These are phyloP conservation scores for Acanthopagrus latus DNA, from an alignment of 2,797 vertebrate species.

Conservation along the genomic window DNA sequence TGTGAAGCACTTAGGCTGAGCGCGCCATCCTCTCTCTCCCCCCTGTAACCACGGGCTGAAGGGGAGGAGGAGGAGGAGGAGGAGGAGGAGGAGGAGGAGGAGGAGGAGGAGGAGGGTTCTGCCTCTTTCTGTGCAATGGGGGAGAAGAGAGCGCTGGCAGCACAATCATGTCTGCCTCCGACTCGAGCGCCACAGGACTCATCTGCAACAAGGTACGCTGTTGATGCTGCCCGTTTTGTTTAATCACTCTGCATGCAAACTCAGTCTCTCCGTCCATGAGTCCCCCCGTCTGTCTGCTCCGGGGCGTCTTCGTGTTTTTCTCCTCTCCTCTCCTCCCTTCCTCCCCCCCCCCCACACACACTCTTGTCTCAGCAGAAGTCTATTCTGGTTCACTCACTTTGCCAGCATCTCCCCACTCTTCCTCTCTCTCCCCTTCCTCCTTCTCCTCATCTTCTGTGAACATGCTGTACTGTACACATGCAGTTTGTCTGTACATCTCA, in stretches of 20 bases:
- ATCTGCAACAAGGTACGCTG: constrained; percentile 85
- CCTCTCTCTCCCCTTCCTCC: constrained; percentile 28
- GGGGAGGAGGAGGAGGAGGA: constrained; percentile 76
- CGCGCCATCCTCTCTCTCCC: constrained; percentile 62
- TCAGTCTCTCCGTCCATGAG: constrained; percentile 45
- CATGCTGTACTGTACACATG: constrained; percentile 31
- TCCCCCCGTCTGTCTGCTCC: constrained; percentile 56
- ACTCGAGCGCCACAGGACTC: constrained; percentile 86
- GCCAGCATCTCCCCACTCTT: constrained; percentile 58
- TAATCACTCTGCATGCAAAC: constrained; percentile 65
- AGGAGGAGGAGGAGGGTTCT: constrained; percentile 76
- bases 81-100: constrained; percentile 76
- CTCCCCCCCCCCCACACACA: constrained; percentile 23
- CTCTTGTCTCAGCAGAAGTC: constrained; percentile 65
- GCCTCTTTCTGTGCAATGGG: constrained; percentile 74
- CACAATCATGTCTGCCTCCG: constrained; percentile 85
- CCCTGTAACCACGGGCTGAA: constrained; percentile 66
- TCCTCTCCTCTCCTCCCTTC: constrained; percentile 16
- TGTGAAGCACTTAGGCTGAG: constrained; percentile 80
- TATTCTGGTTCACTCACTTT: constrained; percentile 69
- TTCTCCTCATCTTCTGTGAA: constrained; percentile 39
- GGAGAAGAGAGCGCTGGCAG: constrained; percentile 76
- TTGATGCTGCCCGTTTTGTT: constrained; percentile 59
- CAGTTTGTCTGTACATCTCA: constrained; percentile 7
- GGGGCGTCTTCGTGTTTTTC: constrained; percentile 41